Percentiles rank a stretch among this genome's conserved stretches.
phyloP scores from a whole-genome alignment of 2,888 invertebrate genomes.

The Pasiphila rectangulata region DNA sequence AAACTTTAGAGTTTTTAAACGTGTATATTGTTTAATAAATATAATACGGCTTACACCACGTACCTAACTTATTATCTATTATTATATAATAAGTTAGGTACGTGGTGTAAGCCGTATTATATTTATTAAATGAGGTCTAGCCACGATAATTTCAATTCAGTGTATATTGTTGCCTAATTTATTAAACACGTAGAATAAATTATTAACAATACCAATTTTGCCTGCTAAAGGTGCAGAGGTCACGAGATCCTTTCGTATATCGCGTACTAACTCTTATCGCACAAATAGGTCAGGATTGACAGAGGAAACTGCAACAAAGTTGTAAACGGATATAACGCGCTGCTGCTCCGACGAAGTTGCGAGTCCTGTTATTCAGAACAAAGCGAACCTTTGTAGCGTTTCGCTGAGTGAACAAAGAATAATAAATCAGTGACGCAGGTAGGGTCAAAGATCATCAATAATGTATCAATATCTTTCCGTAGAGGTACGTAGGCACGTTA shows the following conservation, averaged over 20 bases:
- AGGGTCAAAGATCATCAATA: conserved; percentile 20
- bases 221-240: not conserved
- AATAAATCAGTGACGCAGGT: conserved; percentile 21
- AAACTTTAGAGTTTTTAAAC: too few species aligned
- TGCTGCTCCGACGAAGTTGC: conserved; percentile 44
- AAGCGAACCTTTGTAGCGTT: conserved; percentile 14
- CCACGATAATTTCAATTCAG: too few species aligned
- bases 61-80: too few species aligned
- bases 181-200: too few species aligned
- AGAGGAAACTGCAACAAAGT: conserved; percentile 35
- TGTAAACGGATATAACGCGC: conserved; percentile 40
- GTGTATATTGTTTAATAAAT: too few species aligned
- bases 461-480: conserved; percentile 16
- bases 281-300: conserved; percentile 36
- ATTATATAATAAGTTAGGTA: too few species aligned
- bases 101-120: too few species aligned
- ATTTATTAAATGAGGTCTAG: too few species aligned
- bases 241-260: not conserved
- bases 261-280: not conserved
- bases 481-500: too few species aligned
- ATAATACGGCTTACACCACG: too few species aligned
- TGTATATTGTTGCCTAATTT: too few species aligned
- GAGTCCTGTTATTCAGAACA: conserved; percentile 27
- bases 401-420: conserved; percentile 20
- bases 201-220: too few species aligned